phyloP scores from a whole-genome alignment of 2,797 vertebrate species.

The Tragelaphus eurycerus region DNA sequence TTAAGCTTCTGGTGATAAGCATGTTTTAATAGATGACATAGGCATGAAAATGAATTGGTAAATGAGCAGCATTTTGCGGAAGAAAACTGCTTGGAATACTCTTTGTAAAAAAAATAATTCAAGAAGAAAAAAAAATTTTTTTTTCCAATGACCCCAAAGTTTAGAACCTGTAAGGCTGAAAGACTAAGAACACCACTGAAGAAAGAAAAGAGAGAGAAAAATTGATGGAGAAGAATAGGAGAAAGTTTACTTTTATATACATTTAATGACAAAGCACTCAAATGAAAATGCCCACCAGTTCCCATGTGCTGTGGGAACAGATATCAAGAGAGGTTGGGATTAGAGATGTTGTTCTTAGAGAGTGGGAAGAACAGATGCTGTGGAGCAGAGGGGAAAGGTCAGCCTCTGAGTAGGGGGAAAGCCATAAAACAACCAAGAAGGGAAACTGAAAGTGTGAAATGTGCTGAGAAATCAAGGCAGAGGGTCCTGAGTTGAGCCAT shows the following conservation, averaged over 20 bases:
- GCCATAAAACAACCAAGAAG: not conserved
- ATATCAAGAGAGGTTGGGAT: not conserved
- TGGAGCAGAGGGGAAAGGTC: not conserved
- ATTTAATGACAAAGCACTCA: not conserved
- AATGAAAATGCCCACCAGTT: not conserved
- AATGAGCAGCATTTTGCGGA: not conserved
- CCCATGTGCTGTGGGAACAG: not conserved
- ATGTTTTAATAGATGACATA: not conserved
- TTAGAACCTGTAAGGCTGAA: not conserved
- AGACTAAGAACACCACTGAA: not conserved
- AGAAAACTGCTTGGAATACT: not conserved
- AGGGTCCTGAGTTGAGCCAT: not conserved
- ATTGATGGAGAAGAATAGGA: not conserved
- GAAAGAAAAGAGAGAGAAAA: not conserved
- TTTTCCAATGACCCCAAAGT: not conserved
- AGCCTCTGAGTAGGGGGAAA: not conserved
- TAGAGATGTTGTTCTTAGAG: not conserved
- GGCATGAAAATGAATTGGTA: not conserved
- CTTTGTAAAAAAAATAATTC: not conserved
- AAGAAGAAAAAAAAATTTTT: not conserved
- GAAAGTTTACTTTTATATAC: not conserved
- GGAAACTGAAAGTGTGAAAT: not conserved
- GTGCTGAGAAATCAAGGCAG: not conserved
- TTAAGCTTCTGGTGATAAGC: not conserved
- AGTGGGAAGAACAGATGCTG: not conserved